These are phyloP conservation scores for Lathronympha strigana DNA, from an alignment of 2,888 invertebrate species.

Conservation along the genomic window DNA sequence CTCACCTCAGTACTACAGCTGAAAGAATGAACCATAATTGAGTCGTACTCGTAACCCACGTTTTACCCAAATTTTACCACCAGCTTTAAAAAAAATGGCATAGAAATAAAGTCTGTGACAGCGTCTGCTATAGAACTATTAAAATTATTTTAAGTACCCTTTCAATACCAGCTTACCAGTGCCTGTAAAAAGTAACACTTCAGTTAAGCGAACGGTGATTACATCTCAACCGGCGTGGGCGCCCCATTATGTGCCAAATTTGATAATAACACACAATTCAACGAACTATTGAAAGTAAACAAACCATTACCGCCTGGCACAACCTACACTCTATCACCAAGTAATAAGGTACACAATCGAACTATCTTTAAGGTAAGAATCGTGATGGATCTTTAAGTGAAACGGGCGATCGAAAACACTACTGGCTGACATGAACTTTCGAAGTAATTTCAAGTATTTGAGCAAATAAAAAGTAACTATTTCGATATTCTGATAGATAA, in stretches of 20 bases:
- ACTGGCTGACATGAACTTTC: slow-evolving; percentile 43
- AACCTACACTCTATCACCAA: slow-evolving; percentile 42
- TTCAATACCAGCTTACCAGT: no score
- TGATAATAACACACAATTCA: slow-evolving; percentile 51
- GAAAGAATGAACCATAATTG: no score
- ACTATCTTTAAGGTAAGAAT: not conserved
- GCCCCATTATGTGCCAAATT: slow-evolving; percentile 48
- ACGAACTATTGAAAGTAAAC: slow-evolving; percentile 56
- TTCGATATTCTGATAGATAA: slow-evolving; percentile 40
- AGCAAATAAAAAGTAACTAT: slow-evolving; percentile 42
- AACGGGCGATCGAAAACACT: slow-evolving; percentile 31
- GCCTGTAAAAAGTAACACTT: slow-evolving; percentile 20
- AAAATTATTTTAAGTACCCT: no score
- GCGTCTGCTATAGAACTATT: no score
- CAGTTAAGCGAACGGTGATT: slow-evolving; percentile 19
- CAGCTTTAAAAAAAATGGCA: no score
- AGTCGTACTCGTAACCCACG: no score
- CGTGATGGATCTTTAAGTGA: slow-evolving; percentile 29
- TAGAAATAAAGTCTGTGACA: no score
- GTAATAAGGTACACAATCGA: slow-evolving; percentile 12
- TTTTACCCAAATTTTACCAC: no score
- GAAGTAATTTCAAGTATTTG: slow-evolving; percentile 46
- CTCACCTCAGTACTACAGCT: no score
- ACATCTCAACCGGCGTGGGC: slow-evolving; percentile 35
- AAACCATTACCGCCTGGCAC: slow-evolving; percentile 46